A percentile compares a stretch with the other conserved stretches of the same genome.
Evolutionary conservation across 2,797 vertebrate genomes (phyloP).

Genomic region (Bradypodion ventrale): DNA sequence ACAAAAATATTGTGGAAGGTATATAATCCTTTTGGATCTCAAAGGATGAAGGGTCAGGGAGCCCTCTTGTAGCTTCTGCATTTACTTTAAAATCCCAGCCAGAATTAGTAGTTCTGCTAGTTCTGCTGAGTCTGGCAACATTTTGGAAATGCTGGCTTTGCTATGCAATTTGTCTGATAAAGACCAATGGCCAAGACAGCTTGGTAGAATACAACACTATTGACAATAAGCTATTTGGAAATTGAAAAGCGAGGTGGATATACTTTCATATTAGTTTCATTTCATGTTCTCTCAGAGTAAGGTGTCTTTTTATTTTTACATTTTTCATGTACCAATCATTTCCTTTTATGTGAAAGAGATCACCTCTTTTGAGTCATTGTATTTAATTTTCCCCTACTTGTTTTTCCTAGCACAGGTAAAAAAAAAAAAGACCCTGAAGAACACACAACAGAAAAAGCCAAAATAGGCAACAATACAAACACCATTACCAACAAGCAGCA

Average conservation of each 20-base stretch:
- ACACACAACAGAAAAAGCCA: too few species aligned
- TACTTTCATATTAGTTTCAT: too few species aligned
- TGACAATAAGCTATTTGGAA: not conserved
- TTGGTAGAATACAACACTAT: conserved; percentile 2
- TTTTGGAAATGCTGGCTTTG: not conserved
- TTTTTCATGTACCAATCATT: too few species aligned
- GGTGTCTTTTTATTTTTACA: too few species aligned
- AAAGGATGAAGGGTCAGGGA: not conserved
- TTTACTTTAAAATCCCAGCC: not conserved
- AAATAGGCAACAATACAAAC: too few species aligned
- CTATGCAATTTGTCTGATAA: not conserved
- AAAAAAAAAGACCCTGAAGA: too few species aligned
- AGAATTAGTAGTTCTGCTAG: not conserved
- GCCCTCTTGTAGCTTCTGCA: not conserved
- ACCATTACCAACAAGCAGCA: too few species aligned
- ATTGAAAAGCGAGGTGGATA: not conserved
- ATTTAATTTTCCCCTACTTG: too few species aligned
- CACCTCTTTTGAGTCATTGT: too few species aligned
- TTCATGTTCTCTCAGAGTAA: too few species aligned
- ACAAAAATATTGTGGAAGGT: not conserved
- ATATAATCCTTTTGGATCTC: not conserved
- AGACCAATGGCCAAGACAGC: not conserved
- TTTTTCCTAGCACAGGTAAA: too few species aligned
- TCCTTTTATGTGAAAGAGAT: too few species aligned
- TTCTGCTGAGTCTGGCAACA: not conserved